A percentile compares a stretch with the other conserved stretches of the same genome.
phyloP scores from a whole-genome alignment of 2,888 invertebrate genomes.

The Ochropacha duplaris region DNA sequence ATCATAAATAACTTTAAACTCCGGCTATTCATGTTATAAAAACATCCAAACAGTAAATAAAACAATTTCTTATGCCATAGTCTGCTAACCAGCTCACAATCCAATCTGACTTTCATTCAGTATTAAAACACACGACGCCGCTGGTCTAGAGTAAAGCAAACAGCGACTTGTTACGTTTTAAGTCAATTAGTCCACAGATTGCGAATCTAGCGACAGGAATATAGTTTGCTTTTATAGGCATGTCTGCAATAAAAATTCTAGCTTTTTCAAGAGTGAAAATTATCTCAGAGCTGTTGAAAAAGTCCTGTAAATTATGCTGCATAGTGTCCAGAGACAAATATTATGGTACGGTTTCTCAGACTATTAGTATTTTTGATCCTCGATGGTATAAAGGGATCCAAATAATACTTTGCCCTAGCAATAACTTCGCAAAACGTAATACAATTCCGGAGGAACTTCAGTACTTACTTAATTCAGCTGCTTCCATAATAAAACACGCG shows the following conservation, averaged over 20 bases:
- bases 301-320: too few relatives aligned
- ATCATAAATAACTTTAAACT: too few relatives aligned
- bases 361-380: neutral
- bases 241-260: neutral
- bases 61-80: neutral
- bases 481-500: constrained; percentile 74
- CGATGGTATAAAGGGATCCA: neutral
- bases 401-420: neutral
- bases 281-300: neutral
- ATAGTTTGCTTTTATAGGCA: constrained; percentile 12
- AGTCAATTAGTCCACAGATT: constrained; percentile 48
- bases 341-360: too few relatives aligned
- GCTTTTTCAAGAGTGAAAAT: too few relatives aligned
- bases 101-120: constrained; percentile 35
- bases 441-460: constrained; percentile 37
- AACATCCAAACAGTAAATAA: too few relatives aligned
- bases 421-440: constrained; percentile 40
- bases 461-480: constrained; percentile 72
- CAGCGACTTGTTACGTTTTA: constrained; percentile 55
- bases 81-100: constrained; percentile 1
- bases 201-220: constrained; percentile 22
- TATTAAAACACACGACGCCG: constrained; percentile 44
- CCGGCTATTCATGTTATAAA: too few relatives aligned
- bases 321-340: too few relatives aligned
- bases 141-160: constrained; percentile 57